A percentile compares a stretch with the other conserved stretches of the same genome.
Evolutionary conservation across 2,113 vertebrate species (phyloP).

Genomic region (Apistogramma diplotaenia): DNA sequence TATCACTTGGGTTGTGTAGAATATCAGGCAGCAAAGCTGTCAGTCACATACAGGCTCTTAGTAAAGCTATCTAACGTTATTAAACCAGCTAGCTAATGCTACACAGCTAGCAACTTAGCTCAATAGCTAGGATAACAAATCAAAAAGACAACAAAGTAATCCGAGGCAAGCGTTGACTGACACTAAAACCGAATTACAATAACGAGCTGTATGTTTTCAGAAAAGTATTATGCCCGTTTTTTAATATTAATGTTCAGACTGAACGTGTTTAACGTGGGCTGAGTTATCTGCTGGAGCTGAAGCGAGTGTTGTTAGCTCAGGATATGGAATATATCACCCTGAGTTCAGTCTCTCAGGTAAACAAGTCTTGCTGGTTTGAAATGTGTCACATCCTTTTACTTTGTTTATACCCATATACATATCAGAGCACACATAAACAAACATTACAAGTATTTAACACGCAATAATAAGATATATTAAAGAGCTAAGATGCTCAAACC

Average conservation of each 20-base stretch:
- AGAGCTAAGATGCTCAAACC: neutral
- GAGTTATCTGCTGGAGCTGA: constrained; percentile 29
- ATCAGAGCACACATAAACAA: too few species aligned
- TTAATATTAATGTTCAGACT: neutral
- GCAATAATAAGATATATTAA: too few species aligned
- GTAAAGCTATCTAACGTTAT: neutral
- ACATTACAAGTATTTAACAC: too few species aligned
- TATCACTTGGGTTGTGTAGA: neutral
- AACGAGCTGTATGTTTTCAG: neutral
- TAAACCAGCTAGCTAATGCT: neutral
- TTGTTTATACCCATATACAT: too few species aligned
- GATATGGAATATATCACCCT: accelerated
- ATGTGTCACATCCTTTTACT: neutral
- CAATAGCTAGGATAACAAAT: neutral
- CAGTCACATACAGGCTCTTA: neutral
- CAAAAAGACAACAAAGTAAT: neutral
- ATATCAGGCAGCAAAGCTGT: neutral
- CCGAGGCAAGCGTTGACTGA: neutral
- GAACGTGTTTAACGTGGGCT: neutral
- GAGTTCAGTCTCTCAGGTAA: neutral
- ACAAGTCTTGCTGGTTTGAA: neutral
- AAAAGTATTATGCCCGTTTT: neutral
- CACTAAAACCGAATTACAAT: neutral
- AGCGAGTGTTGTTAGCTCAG: constrained; percentile 35
- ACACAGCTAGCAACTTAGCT: constrained; percentile 20